Evolutionary conservation across 2,888 invertebrate species (phyloP), one percentile per base, ranked within the genome.

Genomic region (Limenitis camilla): DNA sequence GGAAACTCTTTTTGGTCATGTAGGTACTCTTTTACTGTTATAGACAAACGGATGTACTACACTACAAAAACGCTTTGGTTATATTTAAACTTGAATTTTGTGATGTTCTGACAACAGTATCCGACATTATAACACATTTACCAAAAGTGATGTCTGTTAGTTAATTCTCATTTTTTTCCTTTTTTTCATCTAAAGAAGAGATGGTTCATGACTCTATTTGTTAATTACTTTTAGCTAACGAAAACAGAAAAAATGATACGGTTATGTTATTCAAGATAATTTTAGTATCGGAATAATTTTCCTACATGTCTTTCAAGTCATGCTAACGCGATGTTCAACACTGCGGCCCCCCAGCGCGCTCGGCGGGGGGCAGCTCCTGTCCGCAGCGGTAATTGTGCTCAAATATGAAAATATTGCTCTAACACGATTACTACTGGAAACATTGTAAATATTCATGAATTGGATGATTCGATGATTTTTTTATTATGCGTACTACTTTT

Each of bases 291-390:
- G 36, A 45, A 36, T 45, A 45, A 45, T 36, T 43, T 45, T 30
- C 29, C 30, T 35, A 45, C 45, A 38, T 19, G 30, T 36, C 36
- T 45, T 36, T 36, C 45, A 45, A 38, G 45, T 45, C 36, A 45
- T 38, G 45, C 36, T 45, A 45, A 51, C 39, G 35, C 33, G 50
- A 50, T 55, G 52, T 56, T 51, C 48, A 56, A 49, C 50, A 45
- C 40, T 33, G 35, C 5, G 67, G 64, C 64, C 81, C 69, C 85
- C 84, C 68, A 75, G 60, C 29, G 80, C 47, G 81, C 79, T 57
- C 79, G 44, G 72, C 78, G 69, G 85, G 85, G 72, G 82, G 63
- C 69, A 66, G 79, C 83, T 80, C 64, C 81, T 73, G 80, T 73
- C 63, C 63, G 61, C 67, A 66, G 70, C 72, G 67, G 63, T 75